Conservation (phyloP, 2,113 vertebrate genomes). For the Motacilla tschutschensis region DNA sequence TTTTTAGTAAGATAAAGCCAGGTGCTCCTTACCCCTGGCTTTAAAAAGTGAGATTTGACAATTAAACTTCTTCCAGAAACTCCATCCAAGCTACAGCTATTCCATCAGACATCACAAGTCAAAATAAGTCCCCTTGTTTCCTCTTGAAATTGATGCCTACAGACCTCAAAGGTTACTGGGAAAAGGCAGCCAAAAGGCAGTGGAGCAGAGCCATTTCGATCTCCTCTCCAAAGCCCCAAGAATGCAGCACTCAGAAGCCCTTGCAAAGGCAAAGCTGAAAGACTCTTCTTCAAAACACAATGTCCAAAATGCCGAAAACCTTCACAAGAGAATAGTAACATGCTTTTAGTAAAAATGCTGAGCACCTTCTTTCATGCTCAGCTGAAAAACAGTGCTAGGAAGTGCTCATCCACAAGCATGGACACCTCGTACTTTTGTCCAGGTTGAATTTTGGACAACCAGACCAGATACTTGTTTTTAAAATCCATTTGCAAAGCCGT, state of each 20-base stretch:
- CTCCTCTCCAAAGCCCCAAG: background rate
- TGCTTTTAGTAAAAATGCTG: background rate
- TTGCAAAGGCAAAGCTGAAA: background rate
- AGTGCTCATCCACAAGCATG: fast-evolving
- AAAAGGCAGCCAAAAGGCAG: background rate
- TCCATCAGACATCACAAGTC: background rate
- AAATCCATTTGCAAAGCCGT: background rate
- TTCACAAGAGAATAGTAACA: background rate
- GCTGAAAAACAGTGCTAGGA: background rate
- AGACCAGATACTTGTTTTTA: background rate
- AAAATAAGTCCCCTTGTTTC: background rate
- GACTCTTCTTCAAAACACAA: background rate
- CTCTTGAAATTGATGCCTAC: background rate
- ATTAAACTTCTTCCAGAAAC: background rate
- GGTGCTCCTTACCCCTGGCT: background rate
- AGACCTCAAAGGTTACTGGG: background rate
- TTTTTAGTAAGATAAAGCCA: background rate
- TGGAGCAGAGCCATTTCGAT: background rate
- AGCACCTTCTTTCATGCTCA: background rate
- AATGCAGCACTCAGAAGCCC: background rate
- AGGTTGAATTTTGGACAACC: background rate
- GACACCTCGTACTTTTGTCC: fast-evolving
- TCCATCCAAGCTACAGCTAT: background rate
- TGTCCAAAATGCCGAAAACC: background rate
- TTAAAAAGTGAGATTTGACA: background rate